A percentile compares a stretch with the other conserved stretches of the same genome.
phyloP scores from a whole-genome alignment of 1,140 invertebrate species.

The Mylabris phalerata region DNA sequence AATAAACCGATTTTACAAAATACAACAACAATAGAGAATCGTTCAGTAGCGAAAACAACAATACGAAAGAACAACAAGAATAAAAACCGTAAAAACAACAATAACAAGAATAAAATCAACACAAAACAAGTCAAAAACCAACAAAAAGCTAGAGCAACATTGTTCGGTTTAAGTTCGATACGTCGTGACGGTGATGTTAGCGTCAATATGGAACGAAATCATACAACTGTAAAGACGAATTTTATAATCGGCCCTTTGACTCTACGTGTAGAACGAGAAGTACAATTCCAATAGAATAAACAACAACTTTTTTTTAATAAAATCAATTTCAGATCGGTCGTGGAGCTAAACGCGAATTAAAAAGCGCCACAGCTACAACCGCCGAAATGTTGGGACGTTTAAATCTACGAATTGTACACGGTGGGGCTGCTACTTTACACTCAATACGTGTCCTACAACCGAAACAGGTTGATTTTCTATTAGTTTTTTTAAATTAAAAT shows the following conservation, averaged over 20 bases:
- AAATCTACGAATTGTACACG: slow-evolving; percentile 66
- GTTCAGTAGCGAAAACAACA: slow-evolving; percentile 10
- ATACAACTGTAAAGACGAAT: slow-evolving; percentile 73
- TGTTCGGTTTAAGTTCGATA: slow-evolving; percentile 69
- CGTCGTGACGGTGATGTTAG: slow-evolving; percentile 69
- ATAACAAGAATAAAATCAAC: slow-evolving; percentile 41
- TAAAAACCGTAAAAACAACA: slow-evolving; percentile 41
- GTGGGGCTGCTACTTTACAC: slow-evolving; percentile 68
- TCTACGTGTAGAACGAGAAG: slow-evolving; percentile 74
- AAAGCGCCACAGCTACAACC: slow-evolving; percentile 76
- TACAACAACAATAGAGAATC: slow-evolving; percentile 11
- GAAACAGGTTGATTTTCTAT: slow-evolving; percentile 59
- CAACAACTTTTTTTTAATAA: not conserved
- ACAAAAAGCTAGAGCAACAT: slow-evolving; percentile 63
- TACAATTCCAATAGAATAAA: slow-evolving; percentile 32
- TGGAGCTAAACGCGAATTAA: slow-evolving; percentile 65
- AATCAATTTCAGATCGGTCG: slow-evolving; percentile 55
- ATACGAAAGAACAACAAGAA: slow-evolving; percentile 45
- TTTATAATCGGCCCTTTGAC: slow-evolving; percentile 71
- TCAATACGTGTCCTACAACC: slow-evolving; percentile 77
- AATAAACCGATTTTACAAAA: too few species aligned
- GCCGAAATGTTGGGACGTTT: slow-evolving; percentile 76
- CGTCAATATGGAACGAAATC: slow-evolving; percentile 68
- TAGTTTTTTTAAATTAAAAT: not conserved
- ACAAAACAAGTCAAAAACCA: slow-evolving; percentile 46